Base-by-base conservation (phyloP, 2,797 vertebrate genomes). In the Diplodus sargus region DNA sequence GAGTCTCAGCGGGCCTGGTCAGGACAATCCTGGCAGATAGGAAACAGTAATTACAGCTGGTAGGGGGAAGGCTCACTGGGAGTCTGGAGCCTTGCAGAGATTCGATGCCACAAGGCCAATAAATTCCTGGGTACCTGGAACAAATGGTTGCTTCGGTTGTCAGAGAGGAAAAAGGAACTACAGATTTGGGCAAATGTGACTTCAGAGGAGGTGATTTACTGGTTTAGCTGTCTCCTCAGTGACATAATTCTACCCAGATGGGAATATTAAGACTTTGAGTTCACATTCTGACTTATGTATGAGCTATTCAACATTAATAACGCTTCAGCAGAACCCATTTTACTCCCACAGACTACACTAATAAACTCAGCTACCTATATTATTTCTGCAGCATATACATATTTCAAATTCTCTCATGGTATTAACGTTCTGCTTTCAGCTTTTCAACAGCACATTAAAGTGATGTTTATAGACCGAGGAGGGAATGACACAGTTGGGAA, bases 41-140 rank as follows among this genome's bases (percentile, higher is more conserved):
- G 83, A 89, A 91, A 90, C 81, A 45, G 85, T 92, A 92, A 94
- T 94, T 91, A 92, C 84, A 87, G 89, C 83, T 74, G 74, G 54
- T 47, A 43, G 49, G 47, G 49, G 28, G 39, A 58, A 56, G 61
- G 66, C 80, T 85, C 70, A 18, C 71, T 63, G 84, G 84, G 85
- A 87, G 71, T 83, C 78, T 87, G 82, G 64, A 84, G 85, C 69
- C 87, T 79, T 87, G 87, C 85, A 85, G 83, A 88, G 88, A 87
- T 79, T 88, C 43, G 39, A 64, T 87, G 89, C 89, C 90, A 86
- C 59, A 47, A 89, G 84, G 86, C 82, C 90, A 83, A 89, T 83
- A 82, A 85, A 91, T 89, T 91, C 68, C 66, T 68, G 63, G 69
- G 25, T 52, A 69, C 70, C 81, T 82, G 77, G 77, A 85, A 90